Evolutionary conservation across 2,113 vertebrate genomes (phyloP).

Genomic region (Polypterus bichir): DNA sequence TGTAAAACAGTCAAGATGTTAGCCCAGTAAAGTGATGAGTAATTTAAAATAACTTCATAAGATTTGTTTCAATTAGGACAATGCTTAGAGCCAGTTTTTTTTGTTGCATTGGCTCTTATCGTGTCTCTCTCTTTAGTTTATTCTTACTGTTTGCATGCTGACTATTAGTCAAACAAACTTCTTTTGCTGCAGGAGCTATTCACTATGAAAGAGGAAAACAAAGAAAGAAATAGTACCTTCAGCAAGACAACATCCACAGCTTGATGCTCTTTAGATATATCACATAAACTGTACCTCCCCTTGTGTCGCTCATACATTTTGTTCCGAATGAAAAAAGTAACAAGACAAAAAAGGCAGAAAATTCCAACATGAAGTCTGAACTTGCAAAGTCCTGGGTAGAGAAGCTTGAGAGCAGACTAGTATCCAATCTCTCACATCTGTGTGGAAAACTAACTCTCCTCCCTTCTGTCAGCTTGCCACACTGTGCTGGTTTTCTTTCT

Average conservation of each 20-base stretch:
- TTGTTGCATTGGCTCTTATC: no score
- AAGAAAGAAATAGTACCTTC: conserved; percentile 63
- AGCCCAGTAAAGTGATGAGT: no score
- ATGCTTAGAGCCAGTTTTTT: no score
- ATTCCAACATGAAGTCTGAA: conserved; percentile 43
- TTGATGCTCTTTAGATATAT: conserved; percentile 74
- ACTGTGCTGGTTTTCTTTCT: conserved; percentile 21
- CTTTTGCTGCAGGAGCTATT: no score
- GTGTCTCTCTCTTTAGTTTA: no score
- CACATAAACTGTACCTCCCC: conserved; percentile 83
- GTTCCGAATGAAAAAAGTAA: conserved; percentile 26
- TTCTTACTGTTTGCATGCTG: no score
- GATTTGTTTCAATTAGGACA: no score
- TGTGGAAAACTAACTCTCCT: conserved; percentile 38
- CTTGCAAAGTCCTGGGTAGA: conserved; percentile 12
- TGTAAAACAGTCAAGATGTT: no score
- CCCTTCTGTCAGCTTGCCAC: conserved; percentile 18
- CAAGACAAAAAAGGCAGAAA: conserved; percentile 20
- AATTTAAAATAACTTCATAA: no score
- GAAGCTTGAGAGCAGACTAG: conserved; percentile 28
- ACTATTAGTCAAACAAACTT: no score
- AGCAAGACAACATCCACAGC: conserved; percentile 83
- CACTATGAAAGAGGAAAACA: not conserved
- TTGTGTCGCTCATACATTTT: conserved; percentile 94
- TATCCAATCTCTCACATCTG: conserved; percentile 44